Evolutionary conservation across 1,140 invertebrate genomes (phyloP).

Genomic region (Bombus balteatus): DNA sequence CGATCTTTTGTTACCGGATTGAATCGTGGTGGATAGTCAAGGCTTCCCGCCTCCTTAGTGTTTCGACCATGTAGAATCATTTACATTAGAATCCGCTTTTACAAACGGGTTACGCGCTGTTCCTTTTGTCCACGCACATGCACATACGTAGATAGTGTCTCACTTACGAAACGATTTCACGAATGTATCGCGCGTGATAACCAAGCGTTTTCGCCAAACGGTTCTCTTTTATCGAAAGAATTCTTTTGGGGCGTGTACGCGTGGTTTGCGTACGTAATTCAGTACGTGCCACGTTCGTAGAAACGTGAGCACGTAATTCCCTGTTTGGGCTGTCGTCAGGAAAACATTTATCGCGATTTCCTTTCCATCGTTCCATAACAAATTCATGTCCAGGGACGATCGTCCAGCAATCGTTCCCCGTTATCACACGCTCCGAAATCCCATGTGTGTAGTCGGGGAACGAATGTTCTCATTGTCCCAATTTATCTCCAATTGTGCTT

Average conservation of each 20-base stretch:
- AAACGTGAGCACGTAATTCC: not conserved
- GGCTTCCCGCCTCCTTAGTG: not conserved
- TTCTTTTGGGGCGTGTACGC: not conserved
- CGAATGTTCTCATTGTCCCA: constrained; percentile 19
- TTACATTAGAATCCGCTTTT: constrained; percentile 21
- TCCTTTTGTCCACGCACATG: constrained; percentile 12
- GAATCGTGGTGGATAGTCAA: not conserved
- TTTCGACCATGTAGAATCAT: not conserved
- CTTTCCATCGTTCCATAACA: not conserved
- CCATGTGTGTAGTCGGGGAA: not conserved
- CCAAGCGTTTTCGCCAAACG: not conserved
- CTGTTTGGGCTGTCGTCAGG: not conserved
- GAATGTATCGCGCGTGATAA: not conserved
- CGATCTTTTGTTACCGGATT: not conserved
- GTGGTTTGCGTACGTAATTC: not conserved
- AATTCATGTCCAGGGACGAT: not conserved
- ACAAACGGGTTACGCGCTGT: not conserved
- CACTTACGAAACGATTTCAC: constrained; percentile 10
- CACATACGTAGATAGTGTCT: constrained; percentile 18
- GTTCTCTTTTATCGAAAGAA: not conserved
- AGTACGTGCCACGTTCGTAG: not conserved
- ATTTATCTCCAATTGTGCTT: constrained; percentile 47
- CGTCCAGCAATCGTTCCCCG: not conserved
- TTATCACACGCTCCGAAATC: constrained; percentile 4
- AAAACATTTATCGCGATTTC: not conserved